Percentiles rank a stretch among this genome's conserved stretches.
These are phyloP conservation scores for Channa maculata DNA, from an alignment of 2,113 vertebrate species.

Conservation along the genomic window DNA sequence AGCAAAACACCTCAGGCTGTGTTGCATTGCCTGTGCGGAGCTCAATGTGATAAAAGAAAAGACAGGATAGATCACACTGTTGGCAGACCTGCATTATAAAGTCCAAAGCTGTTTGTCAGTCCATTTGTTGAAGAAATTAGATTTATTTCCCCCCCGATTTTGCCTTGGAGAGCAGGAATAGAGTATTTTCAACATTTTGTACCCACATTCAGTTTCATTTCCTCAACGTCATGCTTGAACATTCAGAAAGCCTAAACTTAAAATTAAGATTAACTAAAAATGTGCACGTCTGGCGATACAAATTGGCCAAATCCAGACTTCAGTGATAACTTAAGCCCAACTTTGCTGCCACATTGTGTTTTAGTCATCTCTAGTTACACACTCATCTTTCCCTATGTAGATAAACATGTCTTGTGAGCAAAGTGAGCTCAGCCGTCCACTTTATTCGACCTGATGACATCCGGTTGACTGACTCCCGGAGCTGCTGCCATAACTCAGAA, in stretches of 20 bases:
- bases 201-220: neutral
- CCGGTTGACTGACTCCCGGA: slow-evolving; percentile 42
- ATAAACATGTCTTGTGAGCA: slow-evolving; percentile 9
- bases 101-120: neutral
- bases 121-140: no score
- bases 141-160: no score
- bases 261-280: neutral
- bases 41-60: neutral
- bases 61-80: no score
- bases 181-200: no score
- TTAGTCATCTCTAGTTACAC: neutral
- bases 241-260: neutral
- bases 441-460: slow-evolving; percentile 40
- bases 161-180: no score
- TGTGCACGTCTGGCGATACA: neutral
- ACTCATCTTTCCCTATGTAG: neutral
- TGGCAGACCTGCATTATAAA: neutral
- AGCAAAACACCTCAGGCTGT: no score
- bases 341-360: neutral
- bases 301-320: neutral
- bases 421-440: slow-evolving; percentile 10
- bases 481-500: slow-evolving; percentile 55
- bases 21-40: neutral
- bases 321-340: neutral
- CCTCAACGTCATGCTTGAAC: neutral